Evolutionary conservation across 2,797 vertebrate species (phyloP).

Genomic region (Jordanella pulchra): DNA sequence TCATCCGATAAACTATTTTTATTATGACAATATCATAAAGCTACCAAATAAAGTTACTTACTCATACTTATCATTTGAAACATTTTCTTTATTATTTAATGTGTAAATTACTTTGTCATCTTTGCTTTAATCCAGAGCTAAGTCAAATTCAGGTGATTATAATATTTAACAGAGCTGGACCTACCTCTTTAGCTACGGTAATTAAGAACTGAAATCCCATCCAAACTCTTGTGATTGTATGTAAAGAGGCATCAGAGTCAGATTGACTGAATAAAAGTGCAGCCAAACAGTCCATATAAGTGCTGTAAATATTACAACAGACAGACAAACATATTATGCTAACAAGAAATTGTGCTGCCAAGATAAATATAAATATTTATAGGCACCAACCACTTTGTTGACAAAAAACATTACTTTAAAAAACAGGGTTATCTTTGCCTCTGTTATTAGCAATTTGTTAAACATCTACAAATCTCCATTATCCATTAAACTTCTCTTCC

Average conservation of each 20-base stretch:
- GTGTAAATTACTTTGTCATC: constrained; percentile 1
- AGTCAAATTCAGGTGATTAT: constrained; percentile 22
- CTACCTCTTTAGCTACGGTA: neutral
- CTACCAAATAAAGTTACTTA: neutral
- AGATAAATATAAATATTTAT: constrained; percentile 18
- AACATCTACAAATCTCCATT: constrained; percentile 10
- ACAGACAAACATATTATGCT: constrained; percentile 14
- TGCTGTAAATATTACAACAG: neutral
- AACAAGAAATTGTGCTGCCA: constrained; percentile 17
- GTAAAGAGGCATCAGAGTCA: constrained; percentile 7
- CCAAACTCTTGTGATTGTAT: constrained; percentile 10
- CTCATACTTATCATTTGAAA: neutral
- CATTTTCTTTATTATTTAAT: neutral
- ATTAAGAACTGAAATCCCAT: constrained; percentile 13
- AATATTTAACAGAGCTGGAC: neutral
- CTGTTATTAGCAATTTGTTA: constrained; percentile 23
- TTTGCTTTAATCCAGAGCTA: constrained; percentile 21
- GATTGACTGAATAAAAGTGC: constrained; percentile 1
- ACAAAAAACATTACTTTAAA: constrained; percentile 11
- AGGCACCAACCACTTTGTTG: constrained; percentile 20
- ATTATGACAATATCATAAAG: neutral
- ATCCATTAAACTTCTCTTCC: constrained; percentile 13
- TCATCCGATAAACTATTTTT: neutral
- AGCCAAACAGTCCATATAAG: neutral
- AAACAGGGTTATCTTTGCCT: constrained; percentile 17